These are phyloP conservation scores for Heteractis magnifica DNA, from an alignment of 92 coral and sea anemone species.

Conservation along the genomic window DNA sequence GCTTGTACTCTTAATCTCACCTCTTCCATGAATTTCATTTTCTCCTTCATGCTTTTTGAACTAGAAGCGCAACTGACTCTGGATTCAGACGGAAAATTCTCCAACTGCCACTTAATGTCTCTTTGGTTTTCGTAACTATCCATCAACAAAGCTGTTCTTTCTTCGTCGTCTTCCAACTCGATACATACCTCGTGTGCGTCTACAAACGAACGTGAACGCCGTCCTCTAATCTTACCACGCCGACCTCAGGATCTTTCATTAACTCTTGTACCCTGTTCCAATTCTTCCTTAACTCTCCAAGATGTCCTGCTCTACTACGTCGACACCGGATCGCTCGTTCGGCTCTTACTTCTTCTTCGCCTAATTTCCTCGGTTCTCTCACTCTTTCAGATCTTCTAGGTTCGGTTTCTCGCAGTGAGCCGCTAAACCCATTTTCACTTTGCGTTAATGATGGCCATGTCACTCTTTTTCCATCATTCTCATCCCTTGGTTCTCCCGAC, in stretches of 20 bases:
- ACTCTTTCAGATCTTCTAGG: neutral
- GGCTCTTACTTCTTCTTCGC: slow-evolving; percentile 16
- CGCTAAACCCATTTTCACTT: too few species aligned
- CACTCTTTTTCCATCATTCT: too few species aligned
- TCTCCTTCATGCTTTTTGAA: slow-evolving; percentile 41
- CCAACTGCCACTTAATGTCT: slow-evolving; percentile 23
- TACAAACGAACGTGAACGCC: neutral
- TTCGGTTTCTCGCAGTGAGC: too few species aligned
- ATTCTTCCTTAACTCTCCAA: slow-evolving; percentile 4
- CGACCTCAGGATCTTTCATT: slow-evolving; percentile 1
- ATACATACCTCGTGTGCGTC: slow-evolving; percentile 61
- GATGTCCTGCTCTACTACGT: slow-evolving; percentile 23
- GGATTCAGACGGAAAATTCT: neutral
- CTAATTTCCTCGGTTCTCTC: slow-evolving; percentile 7
- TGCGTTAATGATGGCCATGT: too few species aligned
- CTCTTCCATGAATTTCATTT: slow-evolving; percentile 46
- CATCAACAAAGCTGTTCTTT: slow-evolving; percentile 45
- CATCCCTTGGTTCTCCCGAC: neutral
- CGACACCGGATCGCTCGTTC: neutral
- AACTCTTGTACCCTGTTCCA: slow-evolving; percentile 16
- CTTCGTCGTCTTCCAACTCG: slow-evolving; percentile 54
- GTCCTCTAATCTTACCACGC: slow-evolving; percentile 3
- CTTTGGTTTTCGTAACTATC: slow-evolving; percentile 42
- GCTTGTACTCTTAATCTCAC: slow-evolving; percentile 50
- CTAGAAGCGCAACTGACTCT: slow-evolving; percentile 16